Base-by-base conservation (phyloP, 2,113 vertebrate genomes). In the Amphilophus citrinellus region DNA sequence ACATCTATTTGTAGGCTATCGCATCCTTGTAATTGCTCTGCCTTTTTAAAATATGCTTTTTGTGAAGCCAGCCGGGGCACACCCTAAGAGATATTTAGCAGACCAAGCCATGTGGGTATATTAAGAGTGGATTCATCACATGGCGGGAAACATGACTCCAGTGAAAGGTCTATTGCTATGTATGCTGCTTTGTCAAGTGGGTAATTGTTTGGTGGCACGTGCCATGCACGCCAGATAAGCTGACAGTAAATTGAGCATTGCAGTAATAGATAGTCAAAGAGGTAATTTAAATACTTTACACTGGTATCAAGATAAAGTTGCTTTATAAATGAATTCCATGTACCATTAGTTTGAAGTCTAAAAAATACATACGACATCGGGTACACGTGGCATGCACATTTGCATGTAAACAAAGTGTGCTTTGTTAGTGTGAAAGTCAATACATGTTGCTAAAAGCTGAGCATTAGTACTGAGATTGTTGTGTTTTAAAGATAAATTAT, bases 191-290 rank as follows among this genome's bases (percentile, higher is more conserved):
- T 71, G 44, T 53, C 66, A 53, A 71, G 66, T 71, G 44, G 24
- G 66, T 32, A 32, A 71, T 71, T 53, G 66, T 71, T 53, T 53
- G 24, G 66, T 32, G 66, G 66, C 44, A 53, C 66, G 66, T 71
- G 66, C 66, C 66, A 20, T 32, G 44, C 24, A 32, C 24, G 30
- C 44, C 66, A 32, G 66, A 71, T 53, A 53, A 71, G 66, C 66
- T 71, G 66, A 27, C 24, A 53, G 66, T 53, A 53, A 71, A 71
- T 53, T 71, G 66, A 71, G 66, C 42, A 71, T 20, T 71, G 66
- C 24, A 53, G 44, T 53, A 6, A 1, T 71, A 71, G 44, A 71
- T 7, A 24, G 1, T 47, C 66, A 71, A 13, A 53, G 44, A 71
- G 66, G 24, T 24, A 0, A 71, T 71, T 71, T 13, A 50, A 71